Evolutionary conservation across 2,797 vertebrate genomes (phyloP).

Genomic region (Denticeps clupeoides): DNA sequence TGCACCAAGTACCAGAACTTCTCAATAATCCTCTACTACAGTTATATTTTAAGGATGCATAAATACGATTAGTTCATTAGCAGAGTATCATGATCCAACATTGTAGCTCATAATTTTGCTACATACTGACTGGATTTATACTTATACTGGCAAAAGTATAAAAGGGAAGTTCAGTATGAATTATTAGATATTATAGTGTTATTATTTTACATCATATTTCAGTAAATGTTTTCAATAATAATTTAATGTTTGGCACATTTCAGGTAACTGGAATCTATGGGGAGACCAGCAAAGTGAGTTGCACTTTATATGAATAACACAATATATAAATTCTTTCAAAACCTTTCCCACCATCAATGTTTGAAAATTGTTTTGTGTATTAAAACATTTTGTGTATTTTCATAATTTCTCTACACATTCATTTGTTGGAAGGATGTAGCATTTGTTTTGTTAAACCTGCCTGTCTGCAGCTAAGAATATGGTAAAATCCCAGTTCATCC

Average conservation of each 20-base stretch:
- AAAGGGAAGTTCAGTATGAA: too few species aligned
- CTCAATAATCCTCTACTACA: too few species aligned
- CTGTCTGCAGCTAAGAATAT: conserved; percentile 66
- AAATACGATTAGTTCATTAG: too few species aligned
- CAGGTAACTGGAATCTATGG: conserved; percentile 98
- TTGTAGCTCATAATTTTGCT: too few species aligned
- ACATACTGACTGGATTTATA: too few species aligned
- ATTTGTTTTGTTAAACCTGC: background rate
- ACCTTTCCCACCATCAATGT: too few species aligned
- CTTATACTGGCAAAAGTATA: too few species aligned
- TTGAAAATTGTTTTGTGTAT: background rate
- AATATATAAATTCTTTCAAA: too few species aligned
- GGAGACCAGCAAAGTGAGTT: conserved; percentile 95
- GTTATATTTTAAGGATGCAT: too few species aligned
- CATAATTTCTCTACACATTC: background rate
- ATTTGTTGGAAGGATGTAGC: too few species aligned
- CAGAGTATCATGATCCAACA: too few species aligned
- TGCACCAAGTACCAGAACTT: too few species aligned
- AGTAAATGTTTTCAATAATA: background rate
- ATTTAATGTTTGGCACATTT: conserved; percentile 33
- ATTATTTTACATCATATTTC: background rate
- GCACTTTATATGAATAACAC: conserved; percentile 3
- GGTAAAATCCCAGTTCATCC: conserved; percentile 43
- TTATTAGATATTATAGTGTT: background rate
- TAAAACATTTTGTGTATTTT: background rate